Evolutionary conservation across 2,797 vertebrate species (phyloP).

Genomic region (Sebastes paucispinis): DNA sequence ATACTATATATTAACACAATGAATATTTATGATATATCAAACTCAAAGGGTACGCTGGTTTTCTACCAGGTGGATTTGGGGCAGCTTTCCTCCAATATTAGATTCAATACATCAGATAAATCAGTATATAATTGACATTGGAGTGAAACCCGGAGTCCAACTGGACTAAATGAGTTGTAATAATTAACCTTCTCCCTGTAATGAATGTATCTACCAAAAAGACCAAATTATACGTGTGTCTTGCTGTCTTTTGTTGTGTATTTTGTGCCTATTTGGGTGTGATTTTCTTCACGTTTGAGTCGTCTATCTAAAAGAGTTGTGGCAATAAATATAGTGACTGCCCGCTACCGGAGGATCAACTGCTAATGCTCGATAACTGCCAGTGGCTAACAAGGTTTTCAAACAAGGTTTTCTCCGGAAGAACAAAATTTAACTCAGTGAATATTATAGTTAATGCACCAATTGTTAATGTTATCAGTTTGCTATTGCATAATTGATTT

Average conservation of each 20-base stretch:
- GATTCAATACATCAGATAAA: too few species aligned
- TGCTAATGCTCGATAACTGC: neutral
- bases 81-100: neutral
- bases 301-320: neutral
- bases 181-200: neutral
- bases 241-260: neutral
- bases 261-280: constrained; percentile 34
- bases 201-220: constrained; percentile 54
- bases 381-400: neutral
- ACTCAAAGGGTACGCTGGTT: neutral
- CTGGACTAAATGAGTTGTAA: neutral
- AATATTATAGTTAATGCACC: neutral
- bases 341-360: neutral
- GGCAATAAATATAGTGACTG: neutral
- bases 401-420: neutral
- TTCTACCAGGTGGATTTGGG: neutral
- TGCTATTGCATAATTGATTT: neutral
- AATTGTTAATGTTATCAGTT: neutral
- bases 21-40: neutral
- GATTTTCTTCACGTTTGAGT: neutral
- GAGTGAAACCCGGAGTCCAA: neutral
- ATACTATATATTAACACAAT: neutral
- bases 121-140: too few species aligned
- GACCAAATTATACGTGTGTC: constrained; percentile 54
- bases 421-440: neutral